These are phyloP conservation scores for Epizoanthus scotinus DNA, from an alignment of 92 coral and sea anemone species.

Conservation along the genomic window DNA sequence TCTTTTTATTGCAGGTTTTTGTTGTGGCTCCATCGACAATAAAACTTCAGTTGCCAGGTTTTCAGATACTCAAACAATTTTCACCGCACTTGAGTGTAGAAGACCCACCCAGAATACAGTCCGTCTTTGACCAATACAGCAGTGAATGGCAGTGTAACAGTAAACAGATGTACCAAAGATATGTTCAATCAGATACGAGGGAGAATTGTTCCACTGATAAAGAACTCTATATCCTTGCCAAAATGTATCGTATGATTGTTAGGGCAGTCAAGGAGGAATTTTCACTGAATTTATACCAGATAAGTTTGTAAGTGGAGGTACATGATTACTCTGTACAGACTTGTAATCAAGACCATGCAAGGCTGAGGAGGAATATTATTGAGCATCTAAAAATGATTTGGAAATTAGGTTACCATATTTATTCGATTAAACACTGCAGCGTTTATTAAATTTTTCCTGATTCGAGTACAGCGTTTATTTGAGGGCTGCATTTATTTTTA, in stretches of 20 bases:
- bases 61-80: conserved; percentile 7
- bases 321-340: too few relatives aligned
- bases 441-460: too few relatives aligned
- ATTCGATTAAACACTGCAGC: too few relatives aligned
- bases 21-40: conserved; percentile 18
- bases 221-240: not conserved
- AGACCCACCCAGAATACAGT: conserved; percentile 12
- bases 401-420: too few relatives aligned
- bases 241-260: not conserved
- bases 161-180: not conserved
- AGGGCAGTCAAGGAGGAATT: conserved; percentile 4
- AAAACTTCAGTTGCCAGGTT: not conserved
- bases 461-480: too few relatives aligned
- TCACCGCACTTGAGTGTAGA: conserved; percentile 36
- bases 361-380: too few relatives aligned
- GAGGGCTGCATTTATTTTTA: too few relatives aligned
- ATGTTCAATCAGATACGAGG: not conserved
- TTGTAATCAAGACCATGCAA: too few relatives aligned
- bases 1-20: not conserved
- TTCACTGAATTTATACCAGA: conserved; percentile 18
- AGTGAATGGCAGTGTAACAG: not conserved
- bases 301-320: not conserved
- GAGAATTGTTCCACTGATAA: conserved; percentile 14
- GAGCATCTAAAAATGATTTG: too few relatives aligned
- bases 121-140: not conserved